Evolutionary conservation across 2,113 vertebrate genomes (phyloP).

Genomic region (Camelus bactrianus): DNA sequence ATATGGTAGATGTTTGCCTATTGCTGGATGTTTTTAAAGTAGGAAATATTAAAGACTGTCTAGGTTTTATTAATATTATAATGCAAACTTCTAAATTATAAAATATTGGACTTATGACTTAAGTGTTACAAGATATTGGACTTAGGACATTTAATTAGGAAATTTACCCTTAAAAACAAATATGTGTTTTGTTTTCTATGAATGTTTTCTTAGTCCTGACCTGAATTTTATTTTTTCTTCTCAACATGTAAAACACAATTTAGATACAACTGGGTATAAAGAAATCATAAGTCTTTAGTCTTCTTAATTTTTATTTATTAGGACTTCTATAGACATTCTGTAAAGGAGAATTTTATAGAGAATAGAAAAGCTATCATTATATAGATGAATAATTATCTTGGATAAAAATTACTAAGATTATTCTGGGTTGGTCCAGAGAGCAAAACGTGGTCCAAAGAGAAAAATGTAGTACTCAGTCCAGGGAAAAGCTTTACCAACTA

Average conservation of each 20-base stretch:
- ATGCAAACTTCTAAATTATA: slow-evolving; percentile 6
- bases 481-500: background rate
- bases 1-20: background rate
- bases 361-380: background rate
- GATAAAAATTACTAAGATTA: slow-evolving; percentile 18
- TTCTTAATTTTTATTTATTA: background rate
- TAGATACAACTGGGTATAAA: background rate
- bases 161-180: slow-evolving; percentile 27
- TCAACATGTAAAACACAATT: slow-evolving; percentile 7
- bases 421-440: background rate
- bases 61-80: slow-evolving; percentile 19
- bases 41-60: background rate
- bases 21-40: background rate
- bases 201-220: background rate
- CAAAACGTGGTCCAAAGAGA: slow-evolving; percentile 2
- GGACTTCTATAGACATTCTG: background rate
- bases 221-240: slow-evolving; percentile 29
- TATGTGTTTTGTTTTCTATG: background rate
- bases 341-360: background rate
- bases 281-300: background rate
- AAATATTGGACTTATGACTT: background rate
- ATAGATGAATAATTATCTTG: background rate
- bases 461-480: background rate
- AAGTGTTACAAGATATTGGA: background rate
- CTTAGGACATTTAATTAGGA: background rate